Conservation (phyloP, 2,113 vertebrate species). For the Dicerorhinus sumatrensis region DNA sequence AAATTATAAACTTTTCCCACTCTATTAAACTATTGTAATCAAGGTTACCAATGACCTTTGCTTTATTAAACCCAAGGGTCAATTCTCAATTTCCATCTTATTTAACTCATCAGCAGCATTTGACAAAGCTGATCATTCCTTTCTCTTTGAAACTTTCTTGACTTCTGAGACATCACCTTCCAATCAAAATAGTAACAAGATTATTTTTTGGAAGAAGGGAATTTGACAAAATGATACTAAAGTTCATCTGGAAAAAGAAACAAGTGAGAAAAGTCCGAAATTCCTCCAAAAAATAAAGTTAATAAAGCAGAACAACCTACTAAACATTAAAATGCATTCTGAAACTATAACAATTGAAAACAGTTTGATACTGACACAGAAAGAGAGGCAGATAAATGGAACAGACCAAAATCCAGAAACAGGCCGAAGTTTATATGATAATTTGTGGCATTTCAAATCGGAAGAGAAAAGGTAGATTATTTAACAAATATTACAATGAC, state of each 20-base stretch:
- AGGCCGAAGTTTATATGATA: not conserved
- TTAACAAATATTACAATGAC: not conserved
- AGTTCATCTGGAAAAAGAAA: not conserved
- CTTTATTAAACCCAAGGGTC: not conserved
- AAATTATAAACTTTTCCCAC: not conserved
- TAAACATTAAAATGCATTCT: not conserved
- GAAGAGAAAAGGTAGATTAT: not conserved
- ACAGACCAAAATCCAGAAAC: not conserved
- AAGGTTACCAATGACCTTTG: not conserved
- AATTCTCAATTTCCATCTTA: not conserved
- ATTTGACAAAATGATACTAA: not conserved
- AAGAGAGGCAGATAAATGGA: not conserved
- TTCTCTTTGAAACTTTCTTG: not conserved
- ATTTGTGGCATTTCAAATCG: not conserved
- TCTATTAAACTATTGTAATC: not conserved
- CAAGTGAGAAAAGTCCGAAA: not conserved
- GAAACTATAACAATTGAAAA: not conserved
- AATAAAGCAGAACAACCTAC: not conserved
- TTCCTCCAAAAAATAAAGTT: not conserved
- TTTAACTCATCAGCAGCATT: not conserved
- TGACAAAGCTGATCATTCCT: not conserved
- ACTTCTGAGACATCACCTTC: not conserved
- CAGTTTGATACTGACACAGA: not conserved
- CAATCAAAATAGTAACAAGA: not conserved
- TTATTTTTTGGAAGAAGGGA: not conserved